Base-by-base conservation (phyloP, 1,140 invertebrate genomes). In the Plectrocnemia conspersa region DNA sequence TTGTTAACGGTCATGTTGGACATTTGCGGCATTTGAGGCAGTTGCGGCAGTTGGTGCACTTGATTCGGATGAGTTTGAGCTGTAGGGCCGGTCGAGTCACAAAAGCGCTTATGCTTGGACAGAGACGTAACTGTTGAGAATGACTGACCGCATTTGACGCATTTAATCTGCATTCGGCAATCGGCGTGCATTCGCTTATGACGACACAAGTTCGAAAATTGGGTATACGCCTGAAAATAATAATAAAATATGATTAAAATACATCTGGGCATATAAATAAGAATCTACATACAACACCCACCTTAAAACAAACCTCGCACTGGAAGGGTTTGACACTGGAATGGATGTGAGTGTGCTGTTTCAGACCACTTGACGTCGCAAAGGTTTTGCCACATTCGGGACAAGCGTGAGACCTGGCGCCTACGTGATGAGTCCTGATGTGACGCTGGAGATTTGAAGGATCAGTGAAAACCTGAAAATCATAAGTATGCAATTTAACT, bases 331-430 rank as follows among this genome's bases (percentile, higher is more conserved):
- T 99, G 38, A 97, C 86, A 64, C 89, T 95, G 64, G 91, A 96
- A 78, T 99, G 97, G 58, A 99, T 99, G 75, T 99, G 97, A 19
- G 93, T 95, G 77, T 99, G 97, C 71, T 99, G 97, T 73, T 99
- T 99, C 24, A 99, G 78, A 6, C 97, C 97, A 36, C 92, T 96
- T 42, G 89, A 93, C 18, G 94, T 97, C 7, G 89, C 93, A 73
- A 99, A 99, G 36, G 95, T 97, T 77, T 99, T 99, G 49, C 95
- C 96, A 74, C 96, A 99, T 77, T 98, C 93, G 41, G 87, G 83
- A 71, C 96, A 98, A 48, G 93, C 92, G 81, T 98, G 94, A 64
- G 88, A 88, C 64, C 93, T 80, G 3, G 92, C 91, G 11, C 93
- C 93, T 15, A 89, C 86, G 85, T 97, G 93, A 68, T 92, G 86